These are phyloP conservation scores for Leistus spinibarbis DNA, from an alignment of 2,888 invertebrate species.

Conservation along the genomic window DNA sequence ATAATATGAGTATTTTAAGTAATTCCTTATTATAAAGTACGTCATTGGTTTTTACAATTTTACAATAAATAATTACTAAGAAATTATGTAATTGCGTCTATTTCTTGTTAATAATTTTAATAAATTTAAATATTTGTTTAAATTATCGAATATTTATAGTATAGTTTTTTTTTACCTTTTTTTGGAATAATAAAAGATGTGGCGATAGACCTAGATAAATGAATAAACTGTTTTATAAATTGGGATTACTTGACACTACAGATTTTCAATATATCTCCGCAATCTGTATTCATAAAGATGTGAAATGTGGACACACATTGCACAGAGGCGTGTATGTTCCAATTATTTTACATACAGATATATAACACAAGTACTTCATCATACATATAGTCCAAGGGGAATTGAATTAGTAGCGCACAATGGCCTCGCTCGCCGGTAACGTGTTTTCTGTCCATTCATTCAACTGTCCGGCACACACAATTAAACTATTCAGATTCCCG, in stretches of 20 bases:
- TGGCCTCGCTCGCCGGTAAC: slow-evolving; percentile 44
- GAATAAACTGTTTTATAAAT: too few relatives aligned
- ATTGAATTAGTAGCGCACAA: slow-evolving; percentile 45
- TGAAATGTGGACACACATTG: too few relatives aligned
- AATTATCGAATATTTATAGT: too few relatives aligned
- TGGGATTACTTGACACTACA: too few relatives aligned
- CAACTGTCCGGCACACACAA: slow-evolving; percentile 33
- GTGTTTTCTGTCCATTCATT: slow-evolving; percentile 45
- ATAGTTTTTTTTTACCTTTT: too few relatives aligned
- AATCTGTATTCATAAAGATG: too few relatives aligned
- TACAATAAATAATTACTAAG: neutral
- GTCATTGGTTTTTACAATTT: neutral
- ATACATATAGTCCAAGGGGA: slow-evolving; percentile 25
- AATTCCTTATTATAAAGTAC: neutral
- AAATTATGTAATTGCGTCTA: neutral
- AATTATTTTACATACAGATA: neutral
- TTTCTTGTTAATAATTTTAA: neutral
- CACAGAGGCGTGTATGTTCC: neutral
- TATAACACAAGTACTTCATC: neutral
- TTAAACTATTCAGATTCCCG: slow-evolving; percentile 20
- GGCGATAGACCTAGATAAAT: neutral
- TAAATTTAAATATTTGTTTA: too few relatives aligned
- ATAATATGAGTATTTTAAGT: too few relatives aligned
- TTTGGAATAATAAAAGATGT: neutral
- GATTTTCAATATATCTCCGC: too few relatives aligned